These are phyloP conservation scores for Pseudomyrmex concolor DNA, from an alignment of 1,140 invertebrate genomes.

Conservation along the genomic window DNA sequence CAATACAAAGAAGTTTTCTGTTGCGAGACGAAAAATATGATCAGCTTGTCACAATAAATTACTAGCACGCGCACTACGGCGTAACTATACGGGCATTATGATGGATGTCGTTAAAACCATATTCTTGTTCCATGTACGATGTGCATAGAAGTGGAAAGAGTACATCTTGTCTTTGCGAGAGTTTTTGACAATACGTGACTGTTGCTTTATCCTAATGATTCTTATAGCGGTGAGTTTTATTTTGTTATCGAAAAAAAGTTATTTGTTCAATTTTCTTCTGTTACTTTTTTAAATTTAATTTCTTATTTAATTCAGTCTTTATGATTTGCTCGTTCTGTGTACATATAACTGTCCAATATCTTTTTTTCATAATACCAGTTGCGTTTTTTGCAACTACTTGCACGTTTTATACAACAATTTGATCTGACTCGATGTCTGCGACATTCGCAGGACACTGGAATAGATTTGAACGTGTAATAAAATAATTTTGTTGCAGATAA, in stretches of 20 bases:
- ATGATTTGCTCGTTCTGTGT: too few relatives aligned
- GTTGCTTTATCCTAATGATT: neutral
- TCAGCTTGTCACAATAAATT: conserved; percentile 71
- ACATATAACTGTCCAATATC: too few relatives aligned
- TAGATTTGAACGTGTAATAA: neutral
- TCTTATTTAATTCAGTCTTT: too few relatives aligned
- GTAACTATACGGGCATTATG: conserved; percentile 66
- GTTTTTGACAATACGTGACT: conserved; percentile 15
- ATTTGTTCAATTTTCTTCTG: neutral
- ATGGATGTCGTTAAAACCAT: conserved; percentile 82
- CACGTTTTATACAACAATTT: too few relatives aligned
- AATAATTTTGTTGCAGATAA: conserved; percentile 9
- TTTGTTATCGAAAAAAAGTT: too few relatives aligned
- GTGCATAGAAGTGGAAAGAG: conserved; percentile 13
- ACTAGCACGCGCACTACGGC: conserved; percentile 55
- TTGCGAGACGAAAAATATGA: conserved; percentile 51
- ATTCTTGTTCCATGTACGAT: conserved; percentile 73
- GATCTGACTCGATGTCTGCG: too few relatives aligned
- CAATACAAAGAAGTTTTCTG: conserved; percentile 19
- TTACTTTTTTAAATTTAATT: neutral
- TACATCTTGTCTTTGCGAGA: neutral
- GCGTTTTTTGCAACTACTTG: too few relatives aligned
- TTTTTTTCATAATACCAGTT: too few relatives aligned
- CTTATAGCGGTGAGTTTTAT: too few relatives aligned
- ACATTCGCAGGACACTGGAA: neutral